A percentile compares a stretch with the other conserved stretches of the same genome.
These are phyloP conservation scores for Porites cylindrica DNA, from an alignment of 92 coral and sea anemone species.

Conservation along the genomic window DNA sequence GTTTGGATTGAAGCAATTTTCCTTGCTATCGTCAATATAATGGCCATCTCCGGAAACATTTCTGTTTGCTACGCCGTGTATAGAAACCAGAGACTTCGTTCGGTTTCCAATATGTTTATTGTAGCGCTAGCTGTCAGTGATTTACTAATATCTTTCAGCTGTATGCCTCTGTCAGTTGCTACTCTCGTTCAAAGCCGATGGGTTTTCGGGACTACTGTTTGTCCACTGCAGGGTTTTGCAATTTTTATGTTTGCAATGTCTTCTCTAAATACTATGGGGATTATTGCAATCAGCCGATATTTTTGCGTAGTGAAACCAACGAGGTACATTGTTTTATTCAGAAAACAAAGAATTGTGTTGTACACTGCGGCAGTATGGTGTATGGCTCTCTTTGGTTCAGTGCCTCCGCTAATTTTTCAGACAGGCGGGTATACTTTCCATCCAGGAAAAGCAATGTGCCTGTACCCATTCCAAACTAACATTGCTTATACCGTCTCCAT, in stretches of 20 bases:
- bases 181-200: constrained; percentile 59
- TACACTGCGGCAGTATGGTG: constrained; percentile 45
- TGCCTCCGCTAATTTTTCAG: constrained; percentile 62
- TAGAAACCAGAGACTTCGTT: constrained; percentile 66
- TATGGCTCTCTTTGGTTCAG: constrained; percentile 54
- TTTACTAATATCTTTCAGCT: constrained; percentile 62
- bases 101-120: constrained; percentile 60
- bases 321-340: constrained; percentile 51
- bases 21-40: constrained; percentile 35
- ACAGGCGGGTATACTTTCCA: constrained; percentile 61
- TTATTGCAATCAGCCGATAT: constrained; percentile 72
- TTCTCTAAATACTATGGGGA: constrained; percentile 74
- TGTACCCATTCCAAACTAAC: constrained; percentile 68
- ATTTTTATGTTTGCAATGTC: constrained; percentile 54
- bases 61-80: constrained; percentile 70
- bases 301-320: constrained; percentile 57
- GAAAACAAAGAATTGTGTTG: constrained; percentile 30
- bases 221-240: constrained; percentile 67
- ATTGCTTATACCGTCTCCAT: constrained; percentile 59
- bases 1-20: constrained; percentile 48
- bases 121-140: constrained; percentile 76
- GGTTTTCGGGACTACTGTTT: constrained; percentile 34
- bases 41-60: constrained; percentile 63
- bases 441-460: constrained; percentile 79
- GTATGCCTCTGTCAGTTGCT: constrained; percentile 73